phyloP scores from a whole-genome alignment of 1,140 invertebrate genomes.

The Leptestheria dahalacensis region DNA sequence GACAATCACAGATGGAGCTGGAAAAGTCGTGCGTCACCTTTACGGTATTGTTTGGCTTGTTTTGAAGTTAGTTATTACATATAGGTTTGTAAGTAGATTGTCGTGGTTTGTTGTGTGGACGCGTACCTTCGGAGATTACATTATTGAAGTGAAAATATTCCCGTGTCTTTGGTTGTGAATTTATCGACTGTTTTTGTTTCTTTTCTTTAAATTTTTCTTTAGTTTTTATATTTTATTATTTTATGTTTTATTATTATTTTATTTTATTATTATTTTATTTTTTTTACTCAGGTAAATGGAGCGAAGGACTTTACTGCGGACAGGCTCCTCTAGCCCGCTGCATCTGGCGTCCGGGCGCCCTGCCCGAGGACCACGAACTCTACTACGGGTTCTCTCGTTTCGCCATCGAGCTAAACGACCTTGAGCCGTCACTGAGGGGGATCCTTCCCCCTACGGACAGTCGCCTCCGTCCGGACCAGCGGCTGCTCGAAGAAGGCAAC shows the following conservation, averaged over 20 bases:
- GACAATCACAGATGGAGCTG: constrained; percentile 38
- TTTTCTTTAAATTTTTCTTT: too few relatives aligned
- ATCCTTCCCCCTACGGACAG: constrained; percentile 58
- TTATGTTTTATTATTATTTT: too few relatives aligned
- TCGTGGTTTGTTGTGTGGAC: too few relatives aligned
- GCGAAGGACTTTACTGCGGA: constrained; percentile 59
- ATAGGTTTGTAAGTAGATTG: too few relatives aligned
- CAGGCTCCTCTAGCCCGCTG: constrained; percentile 50
- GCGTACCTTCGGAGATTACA: too few relatives aligned
- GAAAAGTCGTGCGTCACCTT: constrained; percentile 43
- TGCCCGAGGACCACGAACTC: constrained; percentile 60
- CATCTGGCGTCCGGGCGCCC: constrained; percentile 62
- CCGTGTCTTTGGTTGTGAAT: too few relatives aligned
- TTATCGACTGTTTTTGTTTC: too few relatives aligned
- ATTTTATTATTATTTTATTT: neutral
- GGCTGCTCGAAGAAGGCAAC: constrained; percentile 56
- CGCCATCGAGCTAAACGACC: constrained; percentile 70
- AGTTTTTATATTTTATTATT: too few relatives aligned
- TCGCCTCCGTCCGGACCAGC: constrained; percentile 22
- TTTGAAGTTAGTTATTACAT: neutral
- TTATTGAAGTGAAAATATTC: too few relatives aligned
- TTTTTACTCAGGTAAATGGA: constrained; percentile 47
- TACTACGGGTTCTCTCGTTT: constrained; percentile 76
- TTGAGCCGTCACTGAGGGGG: constrained; percentile 43
- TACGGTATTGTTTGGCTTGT: constrained; percentile 35